A percentile compares a stretch with the other conserved stretches of the same genome.
These are phyloP conservation scores for Aphelinus certus DNA, from an alignment of 1,140 invertebrate genomes.

Conservation along the genomic window DNA sequence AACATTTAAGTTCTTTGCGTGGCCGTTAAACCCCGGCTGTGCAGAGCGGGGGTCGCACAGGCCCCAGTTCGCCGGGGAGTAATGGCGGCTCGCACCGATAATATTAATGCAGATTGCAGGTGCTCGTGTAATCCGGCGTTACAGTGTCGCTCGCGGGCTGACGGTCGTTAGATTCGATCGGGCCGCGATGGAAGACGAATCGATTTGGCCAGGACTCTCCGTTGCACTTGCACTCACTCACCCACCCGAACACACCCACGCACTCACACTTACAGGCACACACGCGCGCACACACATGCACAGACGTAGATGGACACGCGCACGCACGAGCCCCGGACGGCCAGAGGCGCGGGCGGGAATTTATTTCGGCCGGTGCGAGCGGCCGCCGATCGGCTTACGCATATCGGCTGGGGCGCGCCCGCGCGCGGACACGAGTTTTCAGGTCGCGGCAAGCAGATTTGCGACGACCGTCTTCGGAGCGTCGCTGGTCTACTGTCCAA, in stretches of 20 bases:
- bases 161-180: conserved; percentile 34
- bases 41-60: not conserved
- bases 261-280: no score
- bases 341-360: no score
- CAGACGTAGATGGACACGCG: no score
- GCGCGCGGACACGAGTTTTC: not conserved
- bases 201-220: conserved; percentile 18
- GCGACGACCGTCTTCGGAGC: conserved; percentile 33
- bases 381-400: no score
- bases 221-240: no score
- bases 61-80: not conserved
- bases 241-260: no score
- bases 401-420: not conserved
- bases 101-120: not conserved
- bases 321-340: no score
- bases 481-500: conserved; percentile 44
- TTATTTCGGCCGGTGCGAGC: no score
- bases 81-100: no score
- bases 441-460: conserved; percentile 1
- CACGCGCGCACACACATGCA: no score
- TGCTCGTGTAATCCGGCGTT: not conserved
- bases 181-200: conserved; percentile 13
- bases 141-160: not conserved
- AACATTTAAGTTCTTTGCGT: conserved; percentile 46
- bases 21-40: conserved; percentile 29